Conservation (phyloP, 1,140 invertebrate species). For the Acromyrmex echinatior region DNA sequence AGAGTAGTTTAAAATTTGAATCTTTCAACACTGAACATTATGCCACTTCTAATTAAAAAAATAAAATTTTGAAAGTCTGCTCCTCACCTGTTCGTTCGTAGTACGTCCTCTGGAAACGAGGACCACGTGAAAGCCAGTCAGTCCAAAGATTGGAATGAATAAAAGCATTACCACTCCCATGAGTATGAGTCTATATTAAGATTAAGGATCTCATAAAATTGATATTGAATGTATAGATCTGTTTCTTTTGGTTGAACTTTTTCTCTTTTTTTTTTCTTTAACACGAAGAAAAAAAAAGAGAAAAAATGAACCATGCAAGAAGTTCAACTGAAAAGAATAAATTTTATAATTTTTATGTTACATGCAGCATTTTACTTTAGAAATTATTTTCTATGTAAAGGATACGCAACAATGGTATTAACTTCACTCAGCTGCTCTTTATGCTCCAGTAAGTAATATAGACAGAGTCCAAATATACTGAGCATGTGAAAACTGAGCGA, state of each 20-base stretch:
- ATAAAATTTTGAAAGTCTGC: no score
- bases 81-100: constrained; percentile 97
- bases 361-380: background rate
- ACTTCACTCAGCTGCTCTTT: constrained; percentile 93
- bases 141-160: constrained; percentile 98
- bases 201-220: constrained; percentile 85
- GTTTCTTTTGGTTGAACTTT: no score
- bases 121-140: constrained; percentile 99
- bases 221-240: background rate
- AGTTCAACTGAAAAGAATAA: no score
- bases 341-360: background rate
- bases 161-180: constrained; percentile 96
- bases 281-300: no score
- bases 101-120: constrained; percentile 98
- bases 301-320: no score
- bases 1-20: no score
- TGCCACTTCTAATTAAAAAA: no score
- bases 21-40: no score
- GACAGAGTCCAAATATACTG: constrained; percentile 97
- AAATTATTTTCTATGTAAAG: constrained; percentile 86
- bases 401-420: constrained; percentile 96
- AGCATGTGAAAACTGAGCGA: constrained; percentile 99
- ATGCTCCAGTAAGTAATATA: constrained; percentile 96
- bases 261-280: no score
- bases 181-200: constrained; percentile 92